A percentile compares a stretch with the other conserved stretches of the same genome.
Conservation (phyloP, 1,140 invertebrate species). For the Capitella teleta region DNA sequence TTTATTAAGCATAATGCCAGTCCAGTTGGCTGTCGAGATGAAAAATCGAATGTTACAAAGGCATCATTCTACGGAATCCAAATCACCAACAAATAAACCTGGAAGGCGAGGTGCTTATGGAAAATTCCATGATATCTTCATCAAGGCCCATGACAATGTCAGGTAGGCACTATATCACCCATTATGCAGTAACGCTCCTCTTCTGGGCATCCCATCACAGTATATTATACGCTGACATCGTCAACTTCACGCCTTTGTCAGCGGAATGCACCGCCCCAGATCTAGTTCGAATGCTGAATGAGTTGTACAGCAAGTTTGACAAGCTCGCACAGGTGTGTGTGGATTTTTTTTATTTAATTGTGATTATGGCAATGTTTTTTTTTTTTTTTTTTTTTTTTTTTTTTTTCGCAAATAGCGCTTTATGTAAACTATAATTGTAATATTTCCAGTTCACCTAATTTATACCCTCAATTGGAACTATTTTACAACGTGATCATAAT, state of each 20-base stretch:
- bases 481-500: too few species aligned
- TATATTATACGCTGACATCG: slow-evolving; percentile 78
- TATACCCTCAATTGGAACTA: too few species aligned
- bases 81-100: background rate
- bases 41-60: background rate
- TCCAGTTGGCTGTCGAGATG: slow-evolving; percentile 2
- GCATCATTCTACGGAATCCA: background rate
- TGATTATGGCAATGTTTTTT: too few species aligned
- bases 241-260: slow-evolving; percentile 86
- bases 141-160: background rate
- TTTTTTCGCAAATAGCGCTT: too few species aligned
- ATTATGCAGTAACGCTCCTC: background rate
- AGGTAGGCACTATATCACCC: background rate
- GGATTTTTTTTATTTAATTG: too few species aligned
- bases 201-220: background rate
- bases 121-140: background rate
- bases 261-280: slow-evolving; percentile 73
- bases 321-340: slow-evolving; percentile 35
- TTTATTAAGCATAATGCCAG: background rate
- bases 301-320: slow-evolving; percentile 85
- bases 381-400: too few species aligned
- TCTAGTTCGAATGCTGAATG: slow-evolving; percentile 66
- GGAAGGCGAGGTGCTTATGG: background rate
- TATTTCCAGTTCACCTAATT: too few species aligned
- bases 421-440: too few species aligned